Evolutionary conservation across 1,140 invertebrate species (phyloP).

Genomic region (Apolygus lucorum): DNA sequence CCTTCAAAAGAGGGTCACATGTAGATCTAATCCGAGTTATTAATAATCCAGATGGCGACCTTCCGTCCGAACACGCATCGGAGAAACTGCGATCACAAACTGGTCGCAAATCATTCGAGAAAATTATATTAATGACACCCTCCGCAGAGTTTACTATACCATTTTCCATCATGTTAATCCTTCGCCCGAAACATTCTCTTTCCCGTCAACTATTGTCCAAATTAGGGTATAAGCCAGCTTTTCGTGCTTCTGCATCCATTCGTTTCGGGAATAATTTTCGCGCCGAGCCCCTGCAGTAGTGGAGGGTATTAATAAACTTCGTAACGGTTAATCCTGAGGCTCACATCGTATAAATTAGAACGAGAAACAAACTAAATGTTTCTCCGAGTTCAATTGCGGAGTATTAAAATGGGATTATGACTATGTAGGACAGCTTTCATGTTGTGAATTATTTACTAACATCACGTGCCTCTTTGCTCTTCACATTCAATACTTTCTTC

Average conservation of each 20-base stretch:
- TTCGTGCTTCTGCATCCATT: background rate
- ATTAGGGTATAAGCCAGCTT: background rate
- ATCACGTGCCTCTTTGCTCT: too few relatives aligned
- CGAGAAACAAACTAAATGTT: too few relatives aligned
- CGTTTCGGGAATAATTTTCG: background rate
- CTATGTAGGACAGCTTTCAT: too few relatives aligned
- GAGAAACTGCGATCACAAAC: background rate
- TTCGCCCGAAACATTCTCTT: background rate
- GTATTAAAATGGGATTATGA: too few relatives aligned
- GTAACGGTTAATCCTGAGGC: background rate
- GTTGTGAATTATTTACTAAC: too few relatives aligned
- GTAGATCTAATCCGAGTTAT: background rate
- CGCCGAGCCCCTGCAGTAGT: background rate
- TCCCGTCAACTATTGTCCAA: background rate
- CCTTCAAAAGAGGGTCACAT: background rate
- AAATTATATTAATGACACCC: background rate
- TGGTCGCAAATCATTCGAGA: background rate
- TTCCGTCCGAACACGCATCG: background rate
- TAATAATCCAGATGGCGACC: background rate
- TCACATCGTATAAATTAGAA: background rate
- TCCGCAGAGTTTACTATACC: too few relatives aligned
- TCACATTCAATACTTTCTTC: too few relatives aligned
- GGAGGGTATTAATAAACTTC: background rate
- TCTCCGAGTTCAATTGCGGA: too few relatives aligned
- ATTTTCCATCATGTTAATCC: too few relatives aligned